phyloP scores from a whole-genome alignment of 64 coral and sea anemone species.

The Montipora efflorescens region DNA sequence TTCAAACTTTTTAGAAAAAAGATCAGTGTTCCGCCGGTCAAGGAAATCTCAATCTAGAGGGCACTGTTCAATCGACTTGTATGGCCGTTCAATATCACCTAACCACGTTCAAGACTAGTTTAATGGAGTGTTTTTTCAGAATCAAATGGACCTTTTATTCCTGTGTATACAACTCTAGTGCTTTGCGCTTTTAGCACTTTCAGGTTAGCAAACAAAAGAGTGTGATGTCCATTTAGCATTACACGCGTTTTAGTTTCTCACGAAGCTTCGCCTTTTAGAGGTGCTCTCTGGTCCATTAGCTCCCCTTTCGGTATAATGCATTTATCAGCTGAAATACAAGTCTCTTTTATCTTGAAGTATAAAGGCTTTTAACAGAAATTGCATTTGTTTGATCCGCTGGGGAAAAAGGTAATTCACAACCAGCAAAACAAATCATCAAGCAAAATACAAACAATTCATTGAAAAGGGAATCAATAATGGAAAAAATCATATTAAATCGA shows the following conservation, averaged over 20 bases:
- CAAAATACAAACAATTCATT: background rate
- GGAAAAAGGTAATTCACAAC: constrained; percentile 9
- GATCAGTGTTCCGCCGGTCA: background rate
- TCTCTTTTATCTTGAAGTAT: constrained; percentile 35
- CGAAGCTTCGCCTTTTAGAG: constrained; percentile 9
- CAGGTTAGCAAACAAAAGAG: constrained; percentile 37
- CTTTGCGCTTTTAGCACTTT: constrained; percentile 63
- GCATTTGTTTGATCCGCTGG: constrained; percentile 7
- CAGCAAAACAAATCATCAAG: background rate
- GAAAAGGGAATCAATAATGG: background rate
- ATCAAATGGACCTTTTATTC: constrained; percentile 66
- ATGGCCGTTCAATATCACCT: background rate
- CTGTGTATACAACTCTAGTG: constrained; percentile 42
- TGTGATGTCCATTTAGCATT: constrained; percentile 52
- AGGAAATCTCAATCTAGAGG: background rate
- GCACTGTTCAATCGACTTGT: background rate
- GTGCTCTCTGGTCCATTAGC: constrained; percentile 19
- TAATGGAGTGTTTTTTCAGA: constrained; percentile 52
- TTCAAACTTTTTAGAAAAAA: background rate
- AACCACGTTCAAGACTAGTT: background rate
- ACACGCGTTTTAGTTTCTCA: constrained; percentile 32
- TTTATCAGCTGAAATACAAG: constrained; percentile 6
- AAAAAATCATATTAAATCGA: background rate
- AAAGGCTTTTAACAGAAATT: constrained; percentile 31
- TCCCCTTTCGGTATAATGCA: constrained; percentile 16